Conservation (phyloP, 2,113 vertebrate genomes). For the Okapia johnstoni region DNA sequence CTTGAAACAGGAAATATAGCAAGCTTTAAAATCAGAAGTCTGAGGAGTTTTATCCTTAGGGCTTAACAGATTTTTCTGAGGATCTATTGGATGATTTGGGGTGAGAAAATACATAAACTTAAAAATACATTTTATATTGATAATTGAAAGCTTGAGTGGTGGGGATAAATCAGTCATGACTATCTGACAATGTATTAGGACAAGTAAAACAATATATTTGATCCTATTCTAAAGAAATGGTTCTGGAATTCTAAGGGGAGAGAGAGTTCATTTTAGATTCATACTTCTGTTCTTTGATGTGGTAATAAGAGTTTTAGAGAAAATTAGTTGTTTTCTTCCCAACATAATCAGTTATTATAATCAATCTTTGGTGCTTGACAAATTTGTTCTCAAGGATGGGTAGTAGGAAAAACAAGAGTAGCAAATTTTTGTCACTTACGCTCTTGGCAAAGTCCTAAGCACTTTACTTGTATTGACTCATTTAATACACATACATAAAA, state of each 20-base stretch:
- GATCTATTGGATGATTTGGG: not conserved
- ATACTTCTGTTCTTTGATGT: not conserved
- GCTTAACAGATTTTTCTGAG: not conserved
- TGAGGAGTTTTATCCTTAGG: not conserved
- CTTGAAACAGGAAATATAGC: not conserved
- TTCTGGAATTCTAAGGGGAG: conserved; percentile 14
- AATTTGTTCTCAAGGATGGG: not conserved
- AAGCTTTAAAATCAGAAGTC: not conserved
- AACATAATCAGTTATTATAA: not conserved
- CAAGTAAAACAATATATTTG: not conserved
- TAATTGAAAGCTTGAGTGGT: not conserved
- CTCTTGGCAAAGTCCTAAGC: not conserved
- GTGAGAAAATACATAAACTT: not conserved
- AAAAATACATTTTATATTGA: not conserved
- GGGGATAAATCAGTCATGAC: not conserved
- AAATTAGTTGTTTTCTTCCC: conserved; percentile 34
- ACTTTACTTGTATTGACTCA: not conserved
- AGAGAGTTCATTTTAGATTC: conserved; percentile 14
- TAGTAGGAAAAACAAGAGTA: not conserved
- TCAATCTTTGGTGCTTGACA: conserved; percentile 12
- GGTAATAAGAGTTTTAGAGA: not conserved
- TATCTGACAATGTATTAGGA: not conserved
- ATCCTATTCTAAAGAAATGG: not conserved
- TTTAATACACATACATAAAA: not conserved
- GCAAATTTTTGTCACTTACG: not conserved